Conservation (phyloP, 2,113 vertebrate species). For the Crotalus helleri region DNA sequence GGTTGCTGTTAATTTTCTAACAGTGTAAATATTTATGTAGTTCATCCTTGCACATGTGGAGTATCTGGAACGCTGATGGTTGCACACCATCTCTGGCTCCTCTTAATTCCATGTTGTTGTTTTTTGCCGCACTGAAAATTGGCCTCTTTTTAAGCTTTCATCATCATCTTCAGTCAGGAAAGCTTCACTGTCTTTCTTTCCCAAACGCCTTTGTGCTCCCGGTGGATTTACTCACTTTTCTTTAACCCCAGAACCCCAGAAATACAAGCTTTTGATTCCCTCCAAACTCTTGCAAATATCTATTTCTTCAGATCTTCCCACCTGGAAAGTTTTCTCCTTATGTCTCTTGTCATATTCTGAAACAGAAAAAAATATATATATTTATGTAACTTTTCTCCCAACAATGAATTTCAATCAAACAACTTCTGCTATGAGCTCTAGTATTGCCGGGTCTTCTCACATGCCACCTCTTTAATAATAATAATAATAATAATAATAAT, state of each 20-base stretch:
- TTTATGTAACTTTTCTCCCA: not conserved
- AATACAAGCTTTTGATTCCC: not conserved
- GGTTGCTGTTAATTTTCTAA: constrained; percentile 27
- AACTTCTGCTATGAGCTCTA: not conserved
- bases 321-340: not conserved
- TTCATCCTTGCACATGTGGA: not conserved
- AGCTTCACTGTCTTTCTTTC: not conserved
- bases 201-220: not conserved
- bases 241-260: not conserved
- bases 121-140: not conserved
- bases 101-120: not conserved
- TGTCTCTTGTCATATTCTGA: not conserved
- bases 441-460: not conserved
- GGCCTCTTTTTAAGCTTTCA: not conserved
- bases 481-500: too few relatives aligned
- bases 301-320: not conserved
- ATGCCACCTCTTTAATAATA: not conserved
- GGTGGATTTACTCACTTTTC: not conserved
- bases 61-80: not conserved
- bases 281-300: not conserved
- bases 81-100: not conserved
- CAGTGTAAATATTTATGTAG: not conserved
- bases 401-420: not conserved
- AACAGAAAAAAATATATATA: not conserved
- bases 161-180: not conserved